Evolutionary conservation across 2,113 vertebrate species (phyloP), one percentile per base, ranked within the genome.

Genomic region (Syrrhaptes paradoxus): DNA sequence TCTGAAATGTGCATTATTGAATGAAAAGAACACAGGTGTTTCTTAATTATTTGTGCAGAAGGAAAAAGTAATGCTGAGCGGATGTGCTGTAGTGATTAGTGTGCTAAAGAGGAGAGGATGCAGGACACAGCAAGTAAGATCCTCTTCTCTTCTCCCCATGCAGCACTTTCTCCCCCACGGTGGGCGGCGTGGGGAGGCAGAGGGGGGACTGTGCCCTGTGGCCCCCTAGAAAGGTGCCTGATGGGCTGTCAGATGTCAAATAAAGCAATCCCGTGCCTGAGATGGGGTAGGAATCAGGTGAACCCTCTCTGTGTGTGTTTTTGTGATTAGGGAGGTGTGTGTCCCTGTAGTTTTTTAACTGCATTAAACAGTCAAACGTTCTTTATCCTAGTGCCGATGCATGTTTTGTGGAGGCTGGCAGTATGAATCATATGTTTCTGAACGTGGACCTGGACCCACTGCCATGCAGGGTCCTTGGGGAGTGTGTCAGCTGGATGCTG

Each of bases 21-120:
- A 14, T 94, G 74, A 95, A 95, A 94, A 88, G 95, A 97, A 90
- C 96, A 91, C 97, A 97, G 98, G 97, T 98, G 98, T 95, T 97
- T 97, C 96, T 97, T 97, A 97, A 97, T 98, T 93, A 97, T 97
- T 96, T 71, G 95, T 93, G 93, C 97, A 97, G 97, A 97, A 96
- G 96, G 96, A 85, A 89, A 95, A 95, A 96, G 93, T 46, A 67
- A 89, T 19, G 91, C 94, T 43, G 88, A 91, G 86, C 24, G 92
- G 96, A 95, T 93, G 95, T 55, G 74, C 88, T 46, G 85, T 22
- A 38, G 66, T 95, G 93, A 95, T 96, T 90, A 94, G 92, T 7
- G 20, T 2, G 4, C 85, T 78, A 79, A 92, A 54, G 81, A 89
- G 57, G 90, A 90, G 93, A 66, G 82, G 84, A 92, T 17, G 0